phyloP scores from a whole-genome alignment of 2,113 vertebrate genomes.

The Chloroceryle aenea region DNA sequence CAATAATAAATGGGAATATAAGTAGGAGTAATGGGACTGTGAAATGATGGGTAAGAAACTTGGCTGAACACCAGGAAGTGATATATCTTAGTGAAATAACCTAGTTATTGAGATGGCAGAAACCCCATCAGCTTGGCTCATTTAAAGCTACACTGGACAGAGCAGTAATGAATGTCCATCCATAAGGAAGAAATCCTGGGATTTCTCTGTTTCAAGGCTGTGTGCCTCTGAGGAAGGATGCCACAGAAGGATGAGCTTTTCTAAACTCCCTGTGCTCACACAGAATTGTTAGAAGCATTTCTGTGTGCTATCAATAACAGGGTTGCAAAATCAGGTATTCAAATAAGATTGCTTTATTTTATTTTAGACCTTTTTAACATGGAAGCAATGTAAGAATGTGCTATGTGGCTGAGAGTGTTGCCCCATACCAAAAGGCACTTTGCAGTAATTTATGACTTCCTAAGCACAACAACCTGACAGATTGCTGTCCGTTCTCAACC shows the following conservation, averaged over 20 bases:
- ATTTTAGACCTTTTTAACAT: neutral
- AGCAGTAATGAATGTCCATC: neutral
- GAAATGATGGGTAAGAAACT: constrained; percentile 50
- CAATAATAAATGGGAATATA: constrained; percentile 60
- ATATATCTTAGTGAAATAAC: constrained; percentile 45
- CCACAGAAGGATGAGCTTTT: neutral
- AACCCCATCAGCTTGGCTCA: neutral
- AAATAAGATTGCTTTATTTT: neutral
- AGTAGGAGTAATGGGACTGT: constrained; percentile 53
- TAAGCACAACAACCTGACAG: neutral
- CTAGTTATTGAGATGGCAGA: constrained; percentile 14
- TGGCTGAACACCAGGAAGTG: constrained; percentile 47
- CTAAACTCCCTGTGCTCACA: neutral
- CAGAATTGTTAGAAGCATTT: neutral
- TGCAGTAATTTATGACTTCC: neutral
- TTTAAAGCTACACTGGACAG: constrained; percentile 28
- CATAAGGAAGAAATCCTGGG: neutral
- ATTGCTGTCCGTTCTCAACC: neutral
- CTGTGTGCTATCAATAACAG: neutral
- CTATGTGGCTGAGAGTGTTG: neutral
- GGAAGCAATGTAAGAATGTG: neutral
- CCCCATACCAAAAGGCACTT: neutral
- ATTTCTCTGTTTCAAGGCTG: neutral
- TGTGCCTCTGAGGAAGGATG: neutral
- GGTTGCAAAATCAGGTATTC: neutral